These are phyloP conservation scores for Drosophila jambulina DNA, from an alignment of 1,140 invertebrate species.

Conservation along the genomic window DNA sequence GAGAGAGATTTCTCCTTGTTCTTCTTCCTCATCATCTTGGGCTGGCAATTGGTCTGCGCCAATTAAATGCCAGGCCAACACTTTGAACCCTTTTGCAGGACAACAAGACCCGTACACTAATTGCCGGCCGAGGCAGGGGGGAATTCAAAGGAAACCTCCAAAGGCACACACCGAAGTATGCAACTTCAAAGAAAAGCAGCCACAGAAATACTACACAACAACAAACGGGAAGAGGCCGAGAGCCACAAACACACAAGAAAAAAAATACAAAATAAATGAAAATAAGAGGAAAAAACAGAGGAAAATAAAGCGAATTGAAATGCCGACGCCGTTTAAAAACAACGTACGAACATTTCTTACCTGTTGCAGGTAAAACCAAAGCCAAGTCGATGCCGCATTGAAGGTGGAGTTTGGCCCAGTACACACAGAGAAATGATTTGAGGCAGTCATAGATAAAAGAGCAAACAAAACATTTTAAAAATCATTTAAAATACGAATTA, in stretches of 20 bases:
- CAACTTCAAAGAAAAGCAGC: conserved; percentile 83
- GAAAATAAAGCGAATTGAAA: conserved; percentile 73
- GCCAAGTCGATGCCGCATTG: conserved; percentile 39
- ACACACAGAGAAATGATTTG: conserved; percentile 6
- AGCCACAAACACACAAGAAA: conserved; percentile 1
- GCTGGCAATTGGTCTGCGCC: conserved; percentile 75
- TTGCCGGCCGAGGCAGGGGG: conserved; percentile 74
- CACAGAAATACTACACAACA: conserved; percentile 44
- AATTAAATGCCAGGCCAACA: conserved; percentile 81
- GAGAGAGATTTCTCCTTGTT: conserved; percentile 15
- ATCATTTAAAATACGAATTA: neutral
- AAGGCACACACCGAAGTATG: conserved; percentile 79
- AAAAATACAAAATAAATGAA: conserved; percentile 6
- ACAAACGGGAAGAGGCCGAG: conserved; percentile 34
- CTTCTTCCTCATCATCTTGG: neutral
- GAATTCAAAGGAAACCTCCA: conserved; percentile 79
- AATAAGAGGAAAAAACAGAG: conserved; percentile 23
- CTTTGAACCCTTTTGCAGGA: conserved; percentile 71
- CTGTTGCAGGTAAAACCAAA: conserved; percentile 75
- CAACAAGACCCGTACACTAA: conserved; percentile 69
- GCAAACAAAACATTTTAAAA: neutral
- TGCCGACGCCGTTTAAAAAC: conserved; percentile 66
- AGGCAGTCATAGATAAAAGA: neutral
- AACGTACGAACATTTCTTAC: conserved; percentile 80
- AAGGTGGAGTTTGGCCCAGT: conserved; percentile 37